A percentile compares a stretch with the other conserved stretches of the same genome.
Evolutionary conservation across 1,140 invertebrate genomes (phyloP).

Genomic region (Myzus persicae): DNA sequence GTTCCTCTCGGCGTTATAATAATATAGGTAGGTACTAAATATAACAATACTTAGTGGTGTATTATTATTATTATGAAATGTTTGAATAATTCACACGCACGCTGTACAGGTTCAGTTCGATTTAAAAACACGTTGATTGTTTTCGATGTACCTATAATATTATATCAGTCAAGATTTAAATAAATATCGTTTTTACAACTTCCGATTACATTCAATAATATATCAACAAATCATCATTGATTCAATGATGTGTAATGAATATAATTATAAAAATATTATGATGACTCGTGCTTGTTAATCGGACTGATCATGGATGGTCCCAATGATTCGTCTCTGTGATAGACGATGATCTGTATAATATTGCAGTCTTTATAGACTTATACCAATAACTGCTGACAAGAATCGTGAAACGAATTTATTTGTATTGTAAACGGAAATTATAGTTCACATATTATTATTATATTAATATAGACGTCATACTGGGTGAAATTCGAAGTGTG

Average conservation of each 20-base stretch:
- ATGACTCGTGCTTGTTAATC: background rate
- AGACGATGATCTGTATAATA: background rate
- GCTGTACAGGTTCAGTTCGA: background rate
- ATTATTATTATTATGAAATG: background rate
- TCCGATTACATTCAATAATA: background rate
- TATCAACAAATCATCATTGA: background rate
- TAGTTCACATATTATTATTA: background rate
- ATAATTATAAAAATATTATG: background rate
- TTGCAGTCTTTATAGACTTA: background rate
- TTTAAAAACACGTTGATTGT: background rate
- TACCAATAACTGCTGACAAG: background rate
- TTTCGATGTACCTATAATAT: background rate
- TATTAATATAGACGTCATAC: constrained; percentile 4
- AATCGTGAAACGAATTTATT: background rate
- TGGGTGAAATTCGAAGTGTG: background rate
- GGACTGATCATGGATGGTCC: background rate
- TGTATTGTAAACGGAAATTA: background rate
- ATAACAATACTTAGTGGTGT: background rate
- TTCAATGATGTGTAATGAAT: background rate
- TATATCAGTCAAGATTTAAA: background rate
- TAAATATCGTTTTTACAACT: background rate
- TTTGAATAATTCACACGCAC: background rate
- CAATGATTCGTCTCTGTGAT: background rate
- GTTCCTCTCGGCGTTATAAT: background rate
- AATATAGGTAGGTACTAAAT: background rate